phyloP scores from a whole-genome alignment of 2,113 vertebrate genomes.

The Isichthys henryi region DNA sequence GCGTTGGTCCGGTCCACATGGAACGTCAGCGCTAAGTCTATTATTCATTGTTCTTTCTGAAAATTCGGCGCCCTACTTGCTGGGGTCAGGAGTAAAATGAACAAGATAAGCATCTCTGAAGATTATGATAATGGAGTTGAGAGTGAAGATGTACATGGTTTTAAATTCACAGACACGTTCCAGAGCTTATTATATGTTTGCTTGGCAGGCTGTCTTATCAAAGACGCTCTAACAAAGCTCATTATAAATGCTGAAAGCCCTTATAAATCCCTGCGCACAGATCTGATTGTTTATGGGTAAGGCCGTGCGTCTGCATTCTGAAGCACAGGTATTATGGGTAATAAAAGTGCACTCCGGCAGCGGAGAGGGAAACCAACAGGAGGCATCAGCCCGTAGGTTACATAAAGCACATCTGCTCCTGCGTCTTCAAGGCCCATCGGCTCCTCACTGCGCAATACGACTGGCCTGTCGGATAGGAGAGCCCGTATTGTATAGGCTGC shows the following conservation, averaged over 20 bases:
- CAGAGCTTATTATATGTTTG: slow-evolving; percentile 54
- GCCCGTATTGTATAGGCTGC: not conserved
- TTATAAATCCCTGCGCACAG: slow-evolving; percentile 21
- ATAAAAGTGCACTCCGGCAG: not conserved
- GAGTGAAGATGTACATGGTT: slow-evolving; percentile 56
- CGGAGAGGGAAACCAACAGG: not conserved
- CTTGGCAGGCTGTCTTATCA: slow-evolving; percentile 54
- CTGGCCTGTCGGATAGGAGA: not conserved
- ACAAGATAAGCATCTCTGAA: slow-evolving; percentile 69
- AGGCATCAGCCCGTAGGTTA: not conserved
- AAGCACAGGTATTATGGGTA: not conserved
- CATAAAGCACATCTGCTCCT: not conserved
- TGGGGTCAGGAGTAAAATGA: slow-evolving; percentile 65
- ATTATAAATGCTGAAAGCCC: slow-evolving; percentile 6
- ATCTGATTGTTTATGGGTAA: not conserved
- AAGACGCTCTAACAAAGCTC: slow-evolving; percentile 49
- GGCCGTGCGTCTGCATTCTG: not conserved
- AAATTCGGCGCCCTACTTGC: slow-evolving; percentile 58
- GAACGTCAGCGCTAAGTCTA: slow-evolving; percentile 57
- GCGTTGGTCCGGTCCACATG: slow-evolving; percentile 33
- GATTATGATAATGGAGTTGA: slow-evolving; percentile 65
- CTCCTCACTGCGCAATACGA: not conserved
- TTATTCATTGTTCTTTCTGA: slow-evolving; percentile 66
- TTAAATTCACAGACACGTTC: slow-evolving; percentile 57
- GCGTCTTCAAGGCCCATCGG: not conserved